These are phyloP conservation scores for Choreutis nemorana DNA, from an alignment of 2,888 invertebrate genomes.

Conservation along the genomic window DNA sequence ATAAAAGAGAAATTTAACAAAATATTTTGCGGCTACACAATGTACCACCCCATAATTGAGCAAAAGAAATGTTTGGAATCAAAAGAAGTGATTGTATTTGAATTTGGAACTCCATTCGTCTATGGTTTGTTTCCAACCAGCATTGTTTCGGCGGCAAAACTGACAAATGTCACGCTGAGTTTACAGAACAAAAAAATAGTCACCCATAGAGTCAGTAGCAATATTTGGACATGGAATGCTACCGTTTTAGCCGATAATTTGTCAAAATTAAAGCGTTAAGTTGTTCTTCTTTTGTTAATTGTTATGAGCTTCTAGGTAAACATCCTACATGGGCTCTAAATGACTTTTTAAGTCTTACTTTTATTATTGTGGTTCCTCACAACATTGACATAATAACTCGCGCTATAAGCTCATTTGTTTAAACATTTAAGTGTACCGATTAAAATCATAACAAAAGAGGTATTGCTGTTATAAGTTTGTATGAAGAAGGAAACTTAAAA, in stretches of 20 bases:
- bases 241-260: constrained; percentile 37
- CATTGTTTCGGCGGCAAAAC: constrained; percentile 42
- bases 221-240: constrained; percentile 34
- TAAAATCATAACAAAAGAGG: too few relatives aligned
- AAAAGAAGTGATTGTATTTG: constrained; percentile 23
- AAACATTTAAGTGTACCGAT: too few relatives aligned
- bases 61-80: constrained; percentile 45
- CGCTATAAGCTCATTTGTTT: too few relatives aligned
- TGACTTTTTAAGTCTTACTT: too few relatives aligned
- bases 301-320: too few relatives aligned
- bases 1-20: constrained; percentile 47
- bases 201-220: constrained; percentile 20
- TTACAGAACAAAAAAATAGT: constrained; percentile 20
- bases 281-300: too few relatives aligned
- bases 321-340: too few relatives aligned
- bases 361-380: too few relatives aligned
- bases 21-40: constrained; percentile 31
- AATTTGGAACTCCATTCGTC: constrained; percentile 17
- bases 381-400: too few relatives aligned
- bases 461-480: too few relatives aligned
- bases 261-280: constrained; percentile 43
- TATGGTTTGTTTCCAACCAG: constrained; percentile 10
- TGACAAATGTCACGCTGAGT: constrained; percentile 43
- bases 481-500: too few relatives aligned
- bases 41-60: constrained; percentile 54